Conservation (phyloP, 2,797 vertebrate genomes). For the Synaphobranchus kaupii region DNA sequence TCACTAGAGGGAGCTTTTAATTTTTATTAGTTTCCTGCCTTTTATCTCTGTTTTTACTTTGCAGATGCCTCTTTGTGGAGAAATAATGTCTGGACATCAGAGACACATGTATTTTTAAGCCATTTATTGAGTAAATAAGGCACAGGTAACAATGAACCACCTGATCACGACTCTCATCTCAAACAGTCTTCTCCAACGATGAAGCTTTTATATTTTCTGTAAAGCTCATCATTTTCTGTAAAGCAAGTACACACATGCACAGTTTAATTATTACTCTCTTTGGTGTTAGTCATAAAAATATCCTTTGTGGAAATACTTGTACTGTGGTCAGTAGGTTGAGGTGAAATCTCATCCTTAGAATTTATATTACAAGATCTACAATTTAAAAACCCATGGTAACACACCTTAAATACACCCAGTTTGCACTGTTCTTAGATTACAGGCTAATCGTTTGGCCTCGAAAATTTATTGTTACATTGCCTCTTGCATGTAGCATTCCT, state of each 20-base stretch:
- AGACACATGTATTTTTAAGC: too few relatives aligned
- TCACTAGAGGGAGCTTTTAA: constrained; percentile 23
- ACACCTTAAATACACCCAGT: neutral
- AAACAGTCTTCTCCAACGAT: neutral
- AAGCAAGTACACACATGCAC: neutral
- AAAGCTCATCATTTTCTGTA: neutral
- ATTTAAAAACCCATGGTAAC: neutral
- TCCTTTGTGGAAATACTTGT: neutral
- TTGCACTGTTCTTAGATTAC: neutral
- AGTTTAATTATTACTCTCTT: neutral
- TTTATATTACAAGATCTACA: neutral
- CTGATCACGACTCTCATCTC: neutral
- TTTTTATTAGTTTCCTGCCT: neutral
- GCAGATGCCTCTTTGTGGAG: neutral
- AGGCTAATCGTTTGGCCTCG: neutral
- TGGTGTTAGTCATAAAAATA: neutral
- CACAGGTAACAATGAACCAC: neutral
- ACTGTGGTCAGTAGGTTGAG: neutral
- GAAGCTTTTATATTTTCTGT: neutral
- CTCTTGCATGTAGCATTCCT: neutral
- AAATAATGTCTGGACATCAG: neutral
- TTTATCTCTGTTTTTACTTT: neutral
- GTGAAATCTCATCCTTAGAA: neutral
- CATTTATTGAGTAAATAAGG: neutral
- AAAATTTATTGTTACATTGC: neutral